Evolutionary conservation across 2,113 vertebrate species (phyloP).

Genomic region (Tragulus kanchil): DNA sequence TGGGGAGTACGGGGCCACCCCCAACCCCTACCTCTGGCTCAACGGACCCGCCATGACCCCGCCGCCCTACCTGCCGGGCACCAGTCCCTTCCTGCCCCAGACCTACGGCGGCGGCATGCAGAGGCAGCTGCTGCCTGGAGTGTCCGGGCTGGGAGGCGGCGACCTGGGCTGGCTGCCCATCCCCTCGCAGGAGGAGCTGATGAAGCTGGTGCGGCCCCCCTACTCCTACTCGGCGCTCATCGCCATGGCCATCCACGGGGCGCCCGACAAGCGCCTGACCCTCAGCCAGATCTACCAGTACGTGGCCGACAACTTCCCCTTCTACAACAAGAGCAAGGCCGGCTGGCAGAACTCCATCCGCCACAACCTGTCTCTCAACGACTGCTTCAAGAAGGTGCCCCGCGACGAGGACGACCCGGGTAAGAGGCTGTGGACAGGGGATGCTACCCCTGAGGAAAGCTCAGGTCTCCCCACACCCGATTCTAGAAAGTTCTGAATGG

Average conservation of each 20-base stretch:
- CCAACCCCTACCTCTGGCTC: constrained; percentile 98
- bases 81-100: constrained; percentile 94
- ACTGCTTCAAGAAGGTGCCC: constrained; percentile 99
- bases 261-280: constrained; percentile 95
- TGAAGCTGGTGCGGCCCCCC: constrained; percentile 98
- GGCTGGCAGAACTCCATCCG: constrained; percentile 98
- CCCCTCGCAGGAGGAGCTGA: constrained; percentile 98
- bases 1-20: constrained; percentile 91
- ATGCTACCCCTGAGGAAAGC: accelerated
- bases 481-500: background rate
- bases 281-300: constrained; percentile 99
- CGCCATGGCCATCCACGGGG: constrained; percentile 99
- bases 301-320: constrained; percentile 98
- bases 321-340: constrained; percentile 99
- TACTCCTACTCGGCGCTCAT: constrained; percentile 99
- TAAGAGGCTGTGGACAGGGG: constrained; percentile 75
- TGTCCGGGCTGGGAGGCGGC: constrained; percentile 89
- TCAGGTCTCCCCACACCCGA: no score
- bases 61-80: constrained; percentile 91
- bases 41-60: constrained; percentile 94
- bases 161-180: constrained; percentile 98
- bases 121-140: constrained; percentile 93
- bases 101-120: constrained; percentile 93
- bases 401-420: constrained; percentile 98
- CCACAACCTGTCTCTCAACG: constrained; percentile 96